Percentiles rank a stretch among this genome's conserved stretches.
phyloP scores from a whole-genome alignment of 2,113 vertebrate genomes.

The Cacatua alba region DNA sequence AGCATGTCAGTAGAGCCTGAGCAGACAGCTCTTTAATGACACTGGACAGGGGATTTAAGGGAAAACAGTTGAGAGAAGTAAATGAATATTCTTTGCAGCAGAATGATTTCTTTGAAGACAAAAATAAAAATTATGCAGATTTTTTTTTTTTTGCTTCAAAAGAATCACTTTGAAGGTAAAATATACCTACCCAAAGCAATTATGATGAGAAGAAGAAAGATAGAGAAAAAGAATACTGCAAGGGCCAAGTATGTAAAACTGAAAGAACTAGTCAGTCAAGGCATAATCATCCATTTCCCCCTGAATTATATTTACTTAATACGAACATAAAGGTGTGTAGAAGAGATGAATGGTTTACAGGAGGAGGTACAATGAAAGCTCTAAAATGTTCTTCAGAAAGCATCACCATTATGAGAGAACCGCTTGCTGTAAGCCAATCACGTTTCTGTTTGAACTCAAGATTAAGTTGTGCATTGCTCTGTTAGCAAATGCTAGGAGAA shows the following conservation, averaged over 20 bases:
- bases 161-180: constrained; percentile 19
- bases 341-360: constrained; percentile 8
- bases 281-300: not conserved
- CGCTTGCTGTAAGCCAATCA: not conserved
- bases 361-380: not conserved
- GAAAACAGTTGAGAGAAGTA: constrained; percentile 21
- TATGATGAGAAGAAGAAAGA: constrained; percentile 20
- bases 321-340: not conserved
- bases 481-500: not conserved
- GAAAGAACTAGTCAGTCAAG: constrained; percentile 7
- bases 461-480: not conserved
- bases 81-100: constrained; percentile 40
- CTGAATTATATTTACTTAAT: constrained; percentile 40
- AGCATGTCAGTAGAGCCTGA: not conserved
- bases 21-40: constrained; percentile 3
- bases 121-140: constrained; percentile 12
- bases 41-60: not conserved
- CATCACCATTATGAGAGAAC: not conserved
- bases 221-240: not conserved
- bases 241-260: not conserved
- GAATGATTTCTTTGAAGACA: constrained; percentile 29
- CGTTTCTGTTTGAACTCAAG: not conserved
- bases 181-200: constrained; percentile 34
- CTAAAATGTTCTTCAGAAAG: not conserved
- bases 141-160: not conserved